Base-by-base conservation (phyloP, 2,888 invertebrate genomes). In the Dicyrtomina minuta region DNA sequence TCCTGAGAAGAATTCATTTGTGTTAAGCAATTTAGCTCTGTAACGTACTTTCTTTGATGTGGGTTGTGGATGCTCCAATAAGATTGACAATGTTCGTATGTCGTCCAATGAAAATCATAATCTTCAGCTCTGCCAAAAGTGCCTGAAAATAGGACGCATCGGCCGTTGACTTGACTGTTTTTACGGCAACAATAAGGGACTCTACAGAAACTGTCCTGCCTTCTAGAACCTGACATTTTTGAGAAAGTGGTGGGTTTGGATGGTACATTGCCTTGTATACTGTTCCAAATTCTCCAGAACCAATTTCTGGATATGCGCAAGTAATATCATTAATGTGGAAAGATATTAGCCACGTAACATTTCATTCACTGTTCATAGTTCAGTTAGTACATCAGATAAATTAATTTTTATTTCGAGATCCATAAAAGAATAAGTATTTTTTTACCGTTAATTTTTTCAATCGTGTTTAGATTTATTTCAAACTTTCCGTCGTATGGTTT, bases 1-100 rank as follows among this genome's bases (percentile, higher is more conserved):
- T n/a, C n/a, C n/a, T n/a, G n/a, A n/a, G n/a, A n/a, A n/a, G n/a
- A n/a, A n/a, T n/a, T n/a, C n/a, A n/a, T n/a, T n/a, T n/a, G n/a
- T n/a, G n/a, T n/a, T n/a, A 24, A 12, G 22, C n/a, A 20, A 46
- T 12, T 43, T 33, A 33, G 33, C 33, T 8, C 3, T 5, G 4
- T 33, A 6, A 62, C 26, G 26, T 53, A 64, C 64, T 20, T 13
- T 51, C 24, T 22, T 22, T 10, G 22, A 64, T 64, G n/a, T 53
- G 20, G 3, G 1, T 33, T 1, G 64, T 64, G 17, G 1, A 33
- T 1, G 64, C 64, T 2, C 64, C 64, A 39, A 64, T 64, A 1
- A 64, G 20, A 27, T 53, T 53, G 39, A 64, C 53, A 41, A 64
- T 41, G 24, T 64, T 51, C 12, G 13, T 3, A 51, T 64, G 64